Evolutionary conservation across 92 coral and sea anemone genomes (phyloP).

Genomic region (Zoanthus solanderi): DNA sequence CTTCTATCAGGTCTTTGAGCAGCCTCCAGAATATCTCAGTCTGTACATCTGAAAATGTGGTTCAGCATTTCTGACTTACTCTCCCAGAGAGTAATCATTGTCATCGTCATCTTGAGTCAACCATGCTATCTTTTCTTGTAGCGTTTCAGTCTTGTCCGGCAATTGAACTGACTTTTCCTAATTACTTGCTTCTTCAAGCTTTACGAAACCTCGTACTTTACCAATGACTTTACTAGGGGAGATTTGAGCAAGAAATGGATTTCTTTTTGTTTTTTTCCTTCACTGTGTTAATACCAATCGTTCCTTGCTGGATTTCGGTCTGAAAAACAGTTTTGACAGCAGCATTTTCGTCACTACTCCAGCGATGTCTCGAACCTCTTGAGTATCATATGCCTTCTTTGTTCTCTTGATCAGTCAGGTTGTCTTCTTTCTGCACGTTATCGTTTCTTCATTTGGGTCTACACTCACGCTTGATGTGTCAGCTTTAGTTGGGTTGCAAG

Average conservation of each 20-base stretch:
- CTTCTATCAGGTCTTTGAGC: constrained; percentile 35
- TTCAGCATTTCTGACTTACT: too few relatives aligned
- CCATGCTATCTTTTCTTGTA: constrained; percentile 26
- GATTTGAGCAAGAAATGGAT: constrained; percentile 4
- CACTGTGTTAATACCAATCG: constrained; percentile 20
- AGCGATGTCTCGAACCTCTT: too few relatives aligned
- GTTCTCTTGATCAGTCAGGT: too few relatives aligned
- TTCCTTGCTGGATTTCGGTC: neutral
- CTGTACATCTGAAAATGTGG: constrained; percentile 43
- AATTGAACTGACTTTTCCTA: too few relatives aligned
- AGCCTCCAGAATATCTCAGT: constrained; percentile 41
- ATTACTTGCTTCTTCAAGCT: neutral
- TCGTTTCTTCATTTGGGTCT: constrained; percentile 10
- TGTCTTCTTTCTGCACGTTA: neutral
- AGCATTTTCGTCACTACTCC: too few relatives aligned
- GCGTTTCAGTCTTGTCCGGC: too few relatives aligned
- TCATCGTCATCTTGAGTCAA: constrained; percentile 26
- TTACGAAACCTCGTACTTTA: constrained; percentile 40
- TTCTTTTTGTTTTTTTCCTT: constrained; percentile 31
- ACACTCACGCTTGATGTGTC: constrained; percentile 7
- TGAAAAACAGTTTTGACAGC: too few relatives aligned
- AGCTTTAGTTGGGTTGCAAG: constrained; percentile 24
- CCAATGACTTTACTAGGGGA: constrained; percentile 26
- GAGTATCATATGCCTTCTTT: too few relatives aligned
- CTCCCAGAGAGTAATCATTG: neutral